A percentile compares a stretch with the other conserved stretches of the same genome.
Evolutionary conservation across 2,113 vertebrate species (phyloP).

Genomic region (Pycnonotus jocosus): DNA sequence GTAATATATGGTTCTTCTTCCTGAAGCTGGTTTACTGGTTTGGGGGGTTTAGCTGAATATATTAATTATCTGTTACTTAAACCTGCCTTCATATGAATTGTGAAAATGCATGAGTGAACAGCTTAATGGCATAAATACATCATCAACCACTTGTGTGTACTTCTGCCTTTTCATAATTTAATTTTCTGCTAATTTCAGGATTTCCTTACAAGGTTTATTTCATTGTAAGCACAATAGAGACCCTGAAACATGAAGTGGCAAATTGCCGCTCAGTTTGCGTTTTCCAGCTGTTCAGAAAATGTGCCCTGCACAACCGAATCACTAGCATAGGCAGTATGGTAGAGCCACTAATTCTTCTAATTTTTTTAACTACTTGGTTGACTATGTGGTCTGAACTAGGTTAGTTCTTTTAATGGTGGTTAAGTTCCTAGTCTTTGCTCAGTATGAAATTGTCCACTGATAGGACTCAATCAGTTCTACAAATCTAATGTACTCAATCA

Average conservation of each 20-base stretch:
- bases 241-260: background rate
- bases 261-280: background rate
- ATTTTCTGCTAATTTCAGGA: background rate
- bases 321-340: background rate
- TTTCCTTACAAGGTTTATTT: background rate
- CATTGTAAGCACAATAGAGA: background rate
- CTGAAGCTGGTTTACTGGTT: conserved; percentile 10
- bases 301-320: too few relatives aligned
- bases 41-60: background rate
- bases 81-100: background rate
- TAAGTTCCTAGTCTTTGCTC: background rate
- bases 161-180: background rate
- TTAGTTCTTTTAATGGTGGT: background rate
- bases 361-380: background rate
- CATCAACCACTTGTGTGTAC: background rate
- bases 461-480: background rate
- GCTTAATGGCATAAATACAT: conserved; percentile 44
- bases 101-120: conserved; percentile 48
- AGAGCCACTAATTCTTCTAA: background rate
- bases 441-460: background rate
- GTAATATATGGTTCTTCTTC: conserved; percentile 17
- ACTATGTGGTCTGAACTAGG: fast-evolving
- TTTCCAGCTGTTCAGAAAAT: background rate
- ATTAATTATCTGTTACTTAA: conserved; percentile 32
- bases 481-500: background rate